phyloP scores from a whole-genome alignment of 2,888 invertebrate genomes.

The Platycheirus albimanus region DNA sequence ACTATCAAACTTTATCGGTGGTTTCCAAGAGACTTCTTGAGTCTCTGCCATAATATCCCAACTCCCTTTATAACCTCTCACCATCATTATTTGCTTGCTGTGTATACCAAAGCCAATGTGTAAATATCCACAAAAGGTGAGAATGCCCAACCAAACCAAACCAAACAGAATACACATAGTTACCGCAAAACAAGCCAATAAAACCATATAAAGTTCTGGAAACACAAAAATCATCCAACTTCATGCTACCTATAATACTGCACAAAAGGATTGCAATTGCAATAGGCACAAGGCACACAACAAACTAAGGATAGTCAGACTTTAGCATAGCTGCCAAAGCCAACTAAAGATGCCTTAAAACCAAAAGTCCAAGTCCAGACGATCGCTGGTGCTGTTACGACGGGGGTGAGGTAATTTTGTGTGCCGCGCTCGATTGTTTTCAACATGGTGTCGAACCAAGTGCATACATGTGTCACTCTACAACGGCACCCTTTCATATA shows the following conservation, averaged over 20 bases:
- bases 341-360: neutral
- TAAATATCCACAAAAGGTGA: conserved; percentile 52
- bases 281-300: neutral
- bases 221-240: conserved; percentile 37
- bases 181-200: conserved; percentile 59
- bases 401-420: conserved; percentile 48
- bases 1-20: conserved; percentile 22
- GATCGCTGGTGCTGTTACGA: too few species aligned
- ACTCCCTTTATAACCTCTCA: neutral
- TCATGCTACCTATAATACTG: neutral
- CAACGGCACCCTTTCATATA: conserved; percentile 75
- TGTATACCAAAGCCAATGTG: conserved; percentile 28
- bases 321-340: neutral
- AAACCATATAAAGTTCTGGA: conserved; percentile 65
- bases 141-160: conserved; percentile 25
- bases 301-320: conserved; percentile 10
- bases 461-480: conserved; percentile 83
- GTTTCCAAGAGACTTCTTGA: neutral
- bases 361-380: neutral
- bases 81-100: conserved; percentile 34
- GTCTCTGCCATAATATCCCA: neutral
- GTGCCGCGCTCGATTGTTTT: conserved; percentile 74
- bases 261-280: conserved; percentile 43
- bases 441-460: conserved; percentile 80
- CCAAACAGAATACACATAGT: conserved; percentile 19